These are phyloP conservation scores for Oligia fasciuncula DNA, from an alignment of 2,888 invertebrate genomes.

Conservation along the genomic window DNA sequence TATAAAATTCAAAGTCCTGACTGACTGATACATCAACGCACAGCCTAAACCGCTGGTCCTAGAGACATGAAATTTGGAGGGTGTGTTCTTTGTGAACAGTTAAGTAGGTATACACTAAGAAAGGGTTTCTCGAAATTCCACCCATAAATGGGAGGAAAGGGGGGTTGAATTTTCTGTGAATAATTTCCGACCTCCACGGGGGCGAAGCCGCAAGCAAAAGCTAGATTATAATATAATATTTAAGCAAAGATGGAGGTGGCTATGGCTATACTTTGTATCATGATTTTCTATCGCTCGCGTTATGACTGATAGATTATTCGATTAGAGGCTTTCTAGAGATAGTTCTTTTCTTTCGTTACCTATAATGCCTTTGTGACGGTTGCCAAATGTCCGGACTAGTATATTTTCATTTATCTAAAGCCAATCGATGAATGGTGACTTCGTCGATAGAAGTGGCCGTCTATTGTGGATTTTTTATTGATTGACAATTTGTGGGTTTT, in stretches of 20 bases:
- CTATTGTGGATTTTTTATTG: slow-evolving; percentile 5
- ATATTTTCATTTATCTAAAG: background rate
- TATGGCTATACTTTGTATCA: background rate
- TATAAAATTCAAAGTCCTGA: no score
- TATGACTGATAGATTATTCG: slow-evolving; percentile 27
- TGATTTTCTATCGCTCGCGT: slow-evolving; percentile 12
- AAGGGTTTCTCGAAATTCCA: no score
- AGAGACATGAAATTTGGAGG: no score
- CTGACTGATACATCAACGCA: no score
- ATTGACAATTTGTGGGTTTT: slow-evolving; percentile 5
- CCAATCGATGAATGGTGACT: background rate
- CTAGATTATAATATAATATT: background rate
- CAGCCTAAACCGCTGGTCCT: no score
- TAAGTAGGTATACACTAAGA: no score
- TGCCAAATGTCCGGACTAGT: slow-evolving; percentile 28
- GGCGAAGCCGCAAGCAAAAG: no score
- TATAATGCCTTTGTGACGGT: background rate
- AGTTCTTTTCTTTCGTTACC: background rate
- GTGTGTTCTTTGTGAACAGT: no score
- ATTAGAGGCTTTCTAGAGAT: slow-evolving; percentile 15
- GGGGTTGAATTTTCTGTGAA: no score
- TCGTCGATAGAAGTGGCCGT: background rate
- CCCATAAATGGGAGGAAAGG: no score
- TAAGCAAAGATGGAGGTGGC: background rate
- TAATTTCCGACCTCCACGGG: no score